These are phyloP conservation scores for Prunella strophiata DNA, from an alignment of 2,797 vertebrate species.

Conservation along the genomic window DNA sequence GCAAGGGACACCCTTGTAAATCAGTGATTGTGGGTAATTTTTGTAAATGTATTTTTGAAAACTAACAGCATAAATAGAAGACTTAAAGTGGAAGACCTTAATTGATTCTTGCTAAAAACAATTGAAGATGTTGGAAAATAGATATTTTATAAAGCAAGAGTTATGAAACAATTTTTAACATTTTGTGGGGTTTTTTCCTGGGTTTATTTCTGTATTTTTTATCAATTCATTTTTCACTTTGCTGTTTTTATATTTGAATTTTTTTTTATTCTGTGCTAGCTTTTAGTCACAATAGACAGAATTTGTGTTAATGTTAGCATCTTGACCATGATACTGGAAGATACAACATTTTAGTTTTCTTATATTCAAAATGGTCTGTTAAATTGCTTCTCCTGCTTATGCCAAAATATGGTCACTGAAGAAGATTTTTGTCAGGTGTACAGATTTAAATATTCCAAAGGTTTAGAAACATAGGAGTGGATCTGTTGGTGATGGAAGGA, in stretches of 20 bases:
- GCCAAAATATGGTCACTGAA: not conserved
- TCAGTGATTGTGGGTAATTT: not conserved
- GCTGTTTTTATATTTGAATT: not conserved
- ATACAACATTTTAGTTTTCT: not conserved
- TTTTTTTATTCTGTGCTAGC: not conserved
- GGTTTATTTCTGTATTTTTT: not conserved
- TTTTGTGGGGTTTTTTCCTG: rapidly evolving
- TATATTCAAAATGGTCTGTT: not conserved
- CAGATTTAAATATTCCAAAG: not conserved
- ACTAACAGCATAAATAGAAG: not conserved
- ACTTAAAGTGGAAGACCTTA: not conserved
- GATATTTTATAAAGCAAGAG: not conserved
- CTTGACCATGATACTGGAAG: not conserved
- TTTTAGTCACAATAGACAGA: not conserved
- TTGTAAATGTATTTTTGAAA: not conserved
- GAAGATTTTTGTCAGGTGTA: not conserved
- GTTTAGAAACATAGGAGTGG: not conserved
- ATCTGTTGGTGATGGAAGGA: not conserved
- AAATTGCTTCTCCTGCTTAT: not conserved
- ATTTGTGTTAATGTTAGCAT: not conserved
- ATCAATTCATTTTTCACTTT: not conserved
- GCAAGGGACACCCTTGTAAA: not conserved
- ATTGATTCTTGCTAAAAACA: not conserved
- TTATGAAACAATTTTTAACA: not conserved
- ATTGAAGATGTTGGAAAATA: not conserved